Evolutionary conservation across 2,797 vertebrate species (phyloP).

Genomic region (Helostoma temminkii): DNA sequence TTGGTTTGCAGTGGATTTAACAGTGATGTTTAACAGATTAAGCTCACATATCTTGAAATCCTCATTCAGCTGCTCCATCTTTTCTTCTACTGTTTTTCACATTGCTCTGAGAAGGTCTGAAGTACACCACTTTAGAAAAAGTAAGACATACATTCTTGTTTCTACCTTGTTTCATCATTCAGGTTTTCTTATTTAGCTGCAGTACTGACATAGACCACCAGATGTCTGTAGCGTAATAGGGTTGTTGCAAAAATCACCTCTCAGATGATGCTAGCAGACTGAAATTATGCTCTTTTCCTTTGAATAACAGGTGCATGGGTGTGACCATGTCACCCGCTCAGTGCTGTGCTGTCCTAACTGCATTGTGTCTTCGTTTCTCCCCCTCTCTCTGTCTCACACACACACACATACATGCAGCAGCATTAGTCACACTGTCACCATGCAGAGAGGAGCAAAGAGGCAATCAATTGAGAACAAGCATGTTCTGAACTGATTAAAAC

Average conservation of each 20-base stretch:
- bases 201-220: conserved; percentile 64
- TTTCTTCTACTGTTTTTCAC: neutral
- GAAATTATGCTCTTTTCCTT: neutral
- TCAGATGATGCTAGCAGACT: too few relatives aligned
- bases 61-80: neutral
- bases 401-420: conserved; percentile 9
- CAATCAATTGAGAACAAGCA: conserved; percentile 13
- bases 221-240: conserved; percentile 73
- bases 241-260: conserved; percentile 9
- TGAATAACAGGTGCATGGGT: conserved; percentile 12
- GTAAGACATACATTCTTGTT: neutral
- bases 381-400: neutral
- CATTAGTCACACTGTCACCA: conserved; percentile 27
- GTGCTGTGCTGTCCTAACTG: neutral
- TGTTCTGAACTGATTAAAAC: too few relatives aligned
- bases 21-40: neutral
- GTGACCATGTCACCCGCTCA: conserved; percentile 18
- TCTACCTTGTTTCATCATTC: neutral
- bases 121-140: too few relatives aligned
- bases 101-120: too few relatives aligned
- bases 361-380: neutral
- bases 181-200: conserved; percentile 24
- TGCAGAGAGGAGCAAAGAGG: conserved; percentile 18
- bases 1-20: neutral
- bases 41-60: neutral